Evolutionary conservation across 2,888 invertebrate genomes (phyloP).

Genomic region (Lapara coniferarum): DNA sequence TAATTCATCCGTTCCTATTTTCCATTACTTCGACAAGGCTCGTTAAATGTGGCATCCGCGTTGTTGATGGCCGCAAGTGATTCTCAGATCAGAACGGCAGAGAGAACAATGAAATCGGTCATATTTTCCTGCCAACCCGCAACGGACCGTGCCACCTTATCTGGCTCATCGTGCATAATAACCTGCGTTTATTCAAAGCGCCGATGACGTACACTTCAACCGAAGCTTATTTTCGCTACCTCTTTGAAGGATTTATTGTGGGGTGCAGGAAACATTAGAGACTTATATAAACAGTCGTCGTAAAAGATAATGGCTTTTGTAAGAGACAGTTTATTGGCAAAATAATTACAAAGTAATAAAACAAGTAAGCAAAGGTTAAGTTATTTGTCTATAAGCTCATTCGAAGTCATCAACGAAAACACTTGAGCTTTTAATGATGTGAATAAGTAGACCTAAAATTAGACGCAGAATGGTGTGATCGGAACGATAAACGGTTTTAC

Average conservation of each 20-base stretch:
- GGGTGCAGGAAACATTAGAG: slow-evolving; percentile 38
- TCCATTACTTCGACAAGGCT: slow-evolving; percentile 81
- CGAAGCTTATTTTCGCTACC: slow-evolving; percentile 71
- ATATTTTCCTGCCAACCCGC: slow-evolving; percentile 79
- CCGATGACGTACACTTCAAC: slow-evolving; percentile 71
- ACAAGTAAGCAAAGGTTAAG: slow-evolving; percentile 20
- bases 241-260: slow-evolving; percentile 63
- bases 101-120: slow-evolving; percentile 82
- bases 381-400: slow-evolving; percentile 30
- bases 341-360: slow-evolving; percentile 33
- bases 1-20: slow-evolving; percentile 78
- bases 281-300: slow-evolving; percentile 18
- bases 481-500: slow-evolving; percentile 55
- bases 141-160: slow-evolving; percentile 78
- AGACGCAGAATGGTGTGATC: slow-evolving; percentile 35
- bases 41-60: slow-evolving; percentile 80
- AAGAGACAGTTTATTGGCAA: slow-evolving; percentile 35
- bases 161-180: slow-evolving; percentile 76
- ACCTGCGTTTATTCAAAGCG: slow-evolving; percentile 72
- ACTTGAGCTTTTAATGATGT: slow-evolving; percentile 35
- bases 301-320: slow-evolving; percentile 30
- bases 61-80: slow-evolving; percentile 81
- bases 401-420: slow-evolving; percentile 28
- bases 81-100: slow-evolving; percentile 76
- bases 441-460: slow-evolving; percentile 40